Conservation (phyloP, 2,797 vertebrate species). For the Amblyraja radiata region DNA sequence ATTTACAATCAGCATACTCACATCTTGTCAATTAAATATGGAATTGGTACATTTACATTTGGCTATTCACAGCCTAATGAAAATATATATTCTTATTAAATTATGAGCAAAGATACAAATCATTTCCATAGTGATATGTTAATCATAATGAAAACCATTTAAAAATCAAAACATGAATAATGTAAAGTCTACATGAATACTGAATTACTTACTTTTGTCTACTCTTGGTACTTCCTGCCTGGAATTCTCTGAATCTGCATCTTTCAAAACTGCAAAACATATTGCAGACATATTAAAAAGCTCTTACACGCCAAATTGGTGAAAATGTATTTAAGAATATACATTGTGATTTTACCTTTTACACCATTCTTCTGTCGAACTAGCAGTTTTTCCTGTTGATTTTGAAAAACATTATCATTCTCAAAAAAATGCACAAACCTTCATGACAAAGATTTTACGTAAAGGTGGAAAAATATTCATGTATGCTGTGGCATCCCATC, state of each 20-base stretch:
- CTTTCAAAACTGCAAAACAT: conserved; percentile 59
- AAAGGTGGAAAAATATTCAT: neutral
- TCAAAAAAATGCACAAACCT: neutral
- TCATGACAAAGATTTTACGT: neutral
- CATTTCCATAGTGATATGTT: neutral
- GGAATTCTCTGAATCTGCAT: conserved; percentile 65
- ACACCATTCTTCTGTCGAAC: conserved; percentile 61
- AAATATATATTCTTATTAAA: neutral
- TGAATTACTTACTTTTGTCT: conserved; percentile 73
- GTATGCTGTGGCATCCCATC: neutral
- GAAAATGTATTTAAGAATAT: conserved; percentile 25
- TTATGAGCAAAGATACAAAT: neutral
- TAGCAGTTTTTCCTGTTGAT: conserved; percentile 66
- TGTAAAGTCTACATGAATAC: neutral
- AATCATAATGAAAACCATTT: neutral
- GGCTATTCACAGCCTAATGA: neutral
- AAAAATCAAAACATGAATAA: neutral
- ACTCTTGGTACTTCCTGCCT: conserved; percentile 55
- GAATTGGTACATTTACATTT: neutral
- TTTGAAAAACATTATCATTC: neutral
- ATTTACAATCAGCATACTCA: neutral
- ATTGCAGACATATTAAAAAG: neutral
- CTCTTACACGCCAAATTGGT: conserved; percentile 34
- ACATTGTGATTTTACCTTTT: conserved; percentile 65
- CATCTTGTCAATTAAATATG: neutral